Conservation (phyloP, 2,888 invertebrate genomes). For the Tipula confusa region DNA sequence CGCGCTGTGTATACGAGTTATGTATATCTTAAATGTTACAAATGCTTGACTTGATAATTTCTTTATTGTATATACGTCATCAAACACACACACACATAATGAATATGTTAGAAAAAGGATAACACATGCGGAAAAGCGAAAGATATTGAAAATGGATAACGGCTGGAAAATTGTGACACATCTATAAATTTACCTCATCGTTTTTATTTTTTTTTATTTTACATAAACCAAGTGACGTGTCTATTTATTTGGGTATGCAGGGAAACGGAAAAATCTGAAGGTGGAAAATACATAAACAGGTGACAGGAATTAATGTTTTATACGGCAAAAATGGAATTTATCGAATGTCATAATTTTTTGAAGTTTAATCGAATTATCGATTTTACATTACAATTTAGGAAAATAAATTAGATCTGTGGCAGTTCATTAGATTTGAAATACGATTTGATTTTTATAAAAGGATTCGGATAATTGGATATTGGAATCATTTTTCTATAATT, state of each 20-base stretch:
- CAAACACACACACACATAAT: neutral
- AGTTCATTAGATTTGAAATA: neutral
- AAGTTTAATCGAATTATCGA: neutral
- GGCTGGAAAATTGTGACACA: conserved; percentile 20
- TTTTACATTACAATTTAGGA: neutral
- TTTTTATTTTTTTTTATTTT: neutral
- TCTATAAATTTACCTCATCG: conserved; percentile 5
- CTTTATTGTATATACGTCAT: neutral
- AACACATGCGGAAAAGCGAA: too few species aligned
- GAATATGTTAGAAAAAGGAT: neutral
- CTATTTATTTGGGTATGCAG: neutral
- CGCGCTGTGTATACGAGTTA: neutral
- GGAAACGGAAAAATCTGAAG: neutral
- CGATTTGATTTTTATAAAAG: too few species aligned
- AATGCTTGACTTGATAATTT: neutral
- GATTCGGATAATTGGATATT: too few species aligned
- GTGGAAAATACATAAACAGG: neutral
- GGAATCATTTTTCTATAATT: too few species aligned
- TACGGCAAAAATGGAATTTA: neutral
- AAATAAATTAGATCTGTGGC: neutral
- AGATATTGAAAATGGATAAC: neutral
- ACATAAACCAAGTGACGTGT: neutral
- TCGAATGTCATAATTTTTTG: neutral
- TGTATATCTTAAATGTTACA: neutral
- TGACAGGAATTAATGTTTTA: neutral